Conservation (phyloP, 2,888 invertebrate genomes). For the Chymomyza procnemis region DNA sequence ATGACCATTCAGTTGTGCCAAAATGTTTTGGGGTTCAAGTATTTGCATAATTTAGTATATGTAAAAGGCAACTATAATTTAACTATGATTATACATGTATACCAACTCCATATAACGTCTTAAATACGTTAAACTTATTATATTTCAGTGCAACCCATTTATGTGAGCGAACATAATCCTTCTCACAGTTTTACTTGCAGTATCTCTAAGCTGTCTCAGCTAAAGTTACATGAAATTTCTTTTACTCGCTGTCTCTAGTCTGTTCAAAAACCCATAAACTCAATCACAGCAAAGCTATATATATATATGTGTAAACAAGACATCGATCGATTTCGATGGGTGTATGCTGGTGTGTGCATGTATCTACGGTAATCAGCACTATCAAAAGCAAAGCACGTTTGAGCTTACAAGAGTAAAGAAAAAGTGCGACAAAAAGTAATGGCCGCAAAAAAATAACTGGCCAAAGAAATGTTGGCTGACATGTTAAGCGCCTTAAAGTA, state of each 20-base stretch:
- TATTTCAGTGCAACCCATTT: no score
- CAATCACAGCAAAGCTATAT: not conserved
- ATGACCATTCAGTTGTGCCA: not conserved
- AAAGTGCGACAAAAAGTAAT: not conserved
- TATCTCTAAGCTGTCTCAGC: slow-evolving; percentile 6
- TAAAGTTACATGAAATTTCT: slow-evolving; percentile 5
- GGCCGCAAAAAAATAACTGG: slow-evolving; percentile 12
- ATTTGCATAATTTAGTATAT: slow-evolving; percentile 60
- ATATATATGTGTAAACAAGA: not conserved
- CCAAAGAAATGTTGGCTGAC: slow-evolving; percentile 43
- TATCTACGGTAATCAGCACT: slow-evolving; percentile 49
- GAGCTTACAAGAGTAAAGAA: slow-evolving; percentile 31
- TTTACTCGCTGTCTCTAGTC: slow-evolving; percentile 9
- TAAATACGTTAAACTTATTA: no score
- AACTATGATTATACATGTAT: not conserved
- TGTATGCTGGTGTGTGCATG: slow-evolving; percentile 12
- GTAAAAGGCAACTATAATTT: slow-evolving; percentile 56
- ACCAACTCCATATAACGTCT: not conserved
- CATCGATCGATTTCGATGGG: not conserved
- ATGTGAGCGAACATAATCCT: no score
- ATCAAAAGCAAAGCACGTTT: slow-evolving; percentile 57
- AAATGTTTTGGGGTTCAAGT: slow-evolving; percentile 26
- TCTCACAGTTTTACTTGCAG: not conserved
- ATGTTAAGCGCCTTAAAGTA: slow-evolving; percentile 60
- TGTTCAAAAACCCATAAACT: not conserved